Percentiles rank a stretch among this genome's conserved stretches.
These are phyloP conservation scores for Chaetogeoica ovagalla DNA, from an alignment of 2,888 invertebrate species.

Conservation along the genomic window DNA sequence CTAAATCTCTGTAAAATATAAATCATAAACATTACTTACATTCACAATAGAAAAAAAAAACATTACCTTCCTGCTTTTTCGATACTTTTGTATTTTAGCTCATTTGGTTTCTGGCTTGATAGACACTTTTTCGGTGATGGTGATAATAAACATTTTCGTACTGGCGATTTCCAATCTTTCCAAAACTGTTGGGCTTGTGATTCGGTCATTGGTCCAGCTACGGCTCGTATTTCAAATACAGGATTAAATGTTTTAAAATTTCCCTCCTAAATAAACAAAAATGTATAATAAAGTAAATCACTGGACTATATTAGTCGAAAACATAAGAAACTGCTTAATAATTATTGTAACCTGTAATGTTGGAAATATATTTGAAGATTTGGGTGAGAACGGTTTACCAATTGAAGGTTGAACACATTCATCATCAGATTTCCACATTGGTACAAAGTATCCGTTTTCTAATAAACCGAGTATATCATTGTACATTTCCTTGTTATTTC, in stretches of 20 bases:
- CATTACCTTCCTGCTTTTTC: slow-evolving; percentile 76
- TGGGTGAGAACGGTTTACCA: slow-evolving; percentile 66
- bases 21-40: slow-evolving; percentile 35
- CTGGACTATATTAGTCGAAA: no score
- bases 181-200: slow-evolving; percentile 72
- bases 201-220: slow-evolving; percentile 89
- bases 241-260: slow-evolving; percentile 68
- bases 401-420: slow-evolving; percentile 74
- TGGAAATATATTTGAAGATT: slow-evolving; percentile 45
- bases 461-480: slow-evolving; percentile 67
- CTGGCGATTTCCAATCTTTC: slow-evolving; percentile 70
- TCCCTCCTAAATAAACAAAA: slow-evolving; percentile 28
- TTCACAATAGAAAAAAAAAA: slow-evolving; percentile 15
- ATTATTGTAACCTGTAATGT: slow-evolving; percentile 18
- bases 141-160: slow-evolving; percentile 36
- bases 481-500: slow-evolving; percentile 59
- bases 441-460: slow-evolving; percentile 81
- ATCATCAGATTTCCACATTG: slow-evolving; percentile 79
- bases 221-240: slow-evolving; percentile 76
- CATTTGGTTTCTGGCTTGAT: slow-evolving; percentile 24
- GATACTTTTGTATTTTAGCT: slow-evolving; percentile 73
- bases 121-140: slow-evolving; percentile 39
- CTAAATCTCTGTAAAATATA: slow-evolving; percentile 65
- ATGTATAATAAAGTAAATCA: background rate
- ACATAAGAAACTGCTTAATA: background rate